Evolutionary conservation across 2,888 invertebrate genomes (phyloP).

Genomic region (Petrophora chlorosata): DNA sequence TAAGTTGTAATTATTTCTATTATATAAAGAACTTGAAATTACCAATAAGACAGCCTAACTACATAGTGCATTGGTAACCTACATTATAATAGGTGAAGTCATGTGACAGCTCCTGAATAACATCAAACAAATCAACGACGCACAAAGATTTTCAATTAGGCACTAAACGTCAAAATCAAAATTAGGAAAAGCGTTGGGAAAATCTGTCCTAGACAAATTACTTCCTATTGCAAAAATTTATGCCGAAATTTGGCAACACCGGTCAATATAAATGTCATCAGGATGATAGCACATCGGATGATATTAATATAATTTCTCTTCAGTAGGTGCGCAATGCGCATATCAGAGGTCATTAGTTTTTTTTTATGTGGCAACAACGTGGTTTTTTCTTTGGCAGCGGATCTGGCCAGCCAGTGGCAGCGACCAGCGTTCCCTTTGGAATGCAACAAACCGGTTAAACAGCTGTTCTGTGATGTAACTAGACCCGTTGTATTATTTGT

Average conservation of each 20-base stretch:
- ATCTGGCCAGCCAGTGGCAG: too few species aligned
- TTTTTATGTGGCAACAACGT: constrained; percentile 43
- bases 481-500: constrained; percentile 45
- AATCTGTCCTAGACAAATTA: neutral
- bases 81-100: too few species aligned
- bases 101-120: too few species aligned
- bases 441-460: constrained; percentile 66
- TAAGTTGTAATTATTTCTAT: too few species aligned
- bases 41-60: too few species aligned
- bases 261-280: constrained; percentile 24
- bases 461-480: constrained; percentile 67
- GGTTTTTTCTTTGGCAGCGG: constrained; percentile 41
- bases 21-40: too few species aligned
- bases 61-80: too few species aligned
- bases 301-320: constrained; percentile 31
- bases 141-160: too few species aligned
- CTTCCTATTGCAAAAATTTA: neutral
- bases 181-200: too few species aligned
- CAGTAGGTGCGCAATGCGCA: too few species aligned
- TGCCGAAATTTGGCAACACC: constrained; percentile 21
- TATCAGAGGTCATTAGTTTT: constrained; percentile 49
- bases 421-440: constrained; percentile 73
- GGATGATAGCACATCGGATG: constrained; percentile 20
- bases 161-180: too few species aligned
- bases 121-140: too few species aligned